phyloP scores from a whole-genome alignment of 1,140 invertebrate species.

The Drosophila orosa region DNA sequence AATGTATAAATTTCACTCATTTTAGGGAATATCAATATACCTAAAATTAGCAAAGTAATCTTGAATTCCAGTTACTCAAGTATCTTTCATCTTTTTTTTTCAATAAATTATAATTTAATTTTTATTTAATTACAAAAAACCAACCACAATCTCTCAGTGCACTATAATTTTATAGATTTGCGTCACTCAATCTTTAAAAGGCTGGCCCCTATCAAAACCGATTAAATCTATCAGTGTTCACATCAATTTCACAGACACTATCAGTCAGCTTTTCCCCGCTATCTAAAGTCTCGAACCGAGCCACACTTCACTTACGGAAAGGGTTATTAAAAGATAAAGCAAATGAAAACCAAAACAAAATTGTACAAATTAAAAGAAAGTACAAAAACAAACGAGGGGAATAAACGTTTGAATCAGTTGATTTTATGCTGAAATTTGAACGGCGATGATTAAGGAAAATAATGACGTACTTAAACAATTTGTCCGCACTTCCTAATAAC shows the following conservation, averaged over 20 bases:
- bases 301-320: conserved; percentile 3
- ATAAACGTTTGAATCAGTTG: conserved; percentile 2
- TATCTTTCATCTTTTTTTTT: not conserved
- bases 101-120: too few species aligned
- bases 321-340: conserved; percentile 27
- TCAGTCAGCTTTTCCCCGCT: conserved; percentile 18
- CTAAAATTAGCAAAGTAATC: too few species aligned
- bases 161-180: conserved; percentile 12
- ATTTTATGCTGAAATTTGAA: conserved; percentile 11
- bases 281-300: conserved; percentile 12
- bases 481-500: not conserved
- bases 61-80: not conserved
- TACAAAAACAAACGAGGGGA: not conserved
- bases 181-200: conserved; percentile 16
- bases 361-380: not conserved
- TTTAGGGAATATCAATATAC: too few species aligned
- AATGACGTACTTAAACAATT: not conserved
- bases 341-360: conserved; percentile 26
- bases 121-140: not conserved
- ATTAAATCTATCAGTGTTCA: conserved; percentile 17
- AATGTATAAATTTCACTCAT: too few species aligned
- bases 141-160: not conserved
- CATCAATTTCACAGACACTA: conserved; percentile 20
- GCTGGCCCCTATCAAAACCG: not conserved
- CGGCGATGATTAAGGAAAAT: not conserved